Percentiles rank a stretch among this genome's conserved stretches.
These are phyloP conservation scores for Anoplophora glabripennis DNA, from an alignment of 1,140 invertebrate genomes.

Conservation along the genomic window DNA sequence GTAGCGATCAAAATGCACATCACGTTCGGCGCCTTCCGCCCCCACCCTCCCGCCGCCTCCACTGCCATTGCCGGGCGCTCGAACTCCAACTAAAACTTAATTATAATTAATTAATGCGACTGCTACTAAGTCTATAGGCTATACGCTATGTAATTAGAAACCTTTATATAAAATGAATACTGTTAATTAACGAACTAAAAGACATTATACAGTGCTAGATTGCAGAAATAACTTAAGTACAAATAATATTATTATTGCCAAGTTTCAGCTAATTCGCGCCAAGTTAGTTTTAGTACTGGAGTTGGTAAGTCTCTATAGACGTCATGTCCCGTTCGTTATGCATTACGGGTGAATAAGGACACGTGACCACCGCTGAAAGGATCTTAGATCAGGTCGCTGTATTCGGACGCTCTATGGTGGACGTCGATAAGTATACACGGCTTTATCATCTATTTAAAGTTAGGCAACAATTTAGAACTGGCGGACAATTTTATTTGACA, in stretches of 20 bases:
- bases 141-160: constrained; percentile 58
- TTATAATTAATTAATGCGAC: constrained; percentile 74
- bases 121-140: constrained; percentile 53
- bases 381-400: no score
- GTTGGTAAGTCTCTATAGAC: no score
- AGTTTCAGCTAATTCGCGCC: constrained; percentile 16
- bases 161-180: constrained; percentile 61
- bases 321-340: no score
- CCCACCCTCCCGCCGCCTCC: neutral
- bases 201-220: constrained; percentile 52
- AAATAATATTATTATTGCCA: constrained; percentile 32
- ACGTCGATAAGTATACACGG: no score
- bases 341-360: no score
- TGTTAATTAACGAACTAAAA: constrained; percentile 59
- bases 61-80: constrained; percentile 26
- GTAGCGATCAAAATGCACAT: constrained; percentile 18
- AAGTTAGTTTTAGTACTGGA: neutral
- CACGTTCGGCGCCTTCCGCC: constrained; percentile 17
- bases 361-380: no score
- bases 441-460: no score
- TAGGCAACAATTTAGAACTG: no score
- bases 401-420: no score
- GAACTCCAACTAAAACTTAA: constrained; percentile 73
- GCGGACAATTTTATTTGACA: no score
- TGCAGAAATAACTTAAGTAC: constrained; percentile 48